Evolutionary conservation across 2,113 vertebrate genomes (phyloP), one percentile per base, ranked within the genome.

Genomic region (Lagenorhynchus albirostris): DNA sequence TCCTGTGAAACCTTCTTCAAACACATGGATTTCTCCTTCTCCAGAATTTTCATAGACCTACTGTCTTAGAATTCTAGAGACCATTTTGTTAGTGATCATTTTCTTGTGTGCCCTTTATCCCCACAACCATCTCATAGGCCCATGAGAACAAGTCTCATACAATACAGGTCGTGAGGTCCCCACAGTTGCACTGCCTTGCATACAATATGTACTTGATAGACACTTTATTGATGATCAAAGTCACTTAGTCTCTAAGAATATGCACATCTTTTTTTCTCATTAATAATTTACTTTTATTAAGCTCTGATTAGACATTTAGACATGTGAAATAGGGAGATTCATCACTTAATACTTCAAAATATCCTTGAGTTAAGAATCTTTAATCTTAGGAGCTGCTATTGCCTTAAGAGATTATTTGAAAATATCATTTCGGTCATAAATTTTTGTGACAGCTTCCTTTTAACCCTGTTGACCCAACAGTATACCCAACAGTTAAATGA

Each of bases 391-490:
- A 95, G 50, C n/a, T 70, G 53, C n/a, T 86, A 67, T 13, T 83
- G n/a, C 74, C 14, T 87, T 67, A 82, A 85, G n/a, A 80, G n/a
- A 77, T 26, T n/a, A 68, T 58, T 12, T 89, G 67, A 92, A 95
- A 86, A 70, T 25, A 81, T 6, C 50, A 74, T 74, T 55, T 82
- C 6, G 36, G 41, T 55, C 55, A 91, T 29, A 65, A 55, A 74
- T n/a, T 41, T 67, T 44, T 86, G 18, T 63, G 50, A 76, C 50
- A 85, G 67, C 47, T 96, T 95, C 76, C 89, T 96, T 91, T 94
- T 60, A 83, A 91, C 93, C 60, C 67, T 47, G 86, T 81, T 93
- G 44, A 95, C 26, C 77, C 82, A 31, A 93, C 94, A 47, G 44
- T 41, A 70, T 25, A 94, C 2, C 20, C 50, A 87, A 67, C 21